Conservation (phyloP, 2,888 invertebrate genomes). For the Patella ulyssiponensis region DNA sequence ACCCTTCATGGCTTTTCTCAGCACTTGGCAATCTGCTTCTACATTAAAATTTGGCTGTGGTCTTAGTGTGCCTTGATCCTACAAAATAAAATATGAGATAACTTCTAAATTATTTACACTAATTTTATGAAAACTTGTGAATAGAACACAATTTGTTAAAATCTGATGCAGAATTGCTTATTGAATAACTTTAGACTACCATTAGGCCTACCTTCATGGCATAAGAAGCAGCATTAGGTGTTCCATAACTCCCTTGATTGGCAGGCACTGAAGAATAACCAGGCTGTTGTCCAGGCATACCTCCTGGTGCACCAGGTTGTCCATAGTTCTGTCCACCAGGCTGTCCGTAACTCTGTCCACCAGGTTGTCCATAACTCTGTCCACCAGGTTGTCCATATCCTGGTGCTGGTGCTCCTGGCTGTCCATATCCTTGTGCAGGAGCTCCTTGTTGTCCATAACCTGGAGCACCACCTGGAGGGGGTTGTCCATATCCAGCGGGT, state of each 20-base stretch:
- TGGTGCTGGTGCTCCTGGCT: slow-evolving; percentile 26
- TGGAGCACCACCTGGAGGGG: slow-evolving; percentile 25
- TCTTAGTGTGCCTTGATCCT: slow-evolving; percentile 65
- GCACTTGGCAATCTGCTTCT: slow-evolving; percentile 66
- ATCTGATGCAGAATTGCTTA: slow-evolving; percentile 16
- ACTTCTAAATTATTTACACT: slow-evolving; percentile 19
- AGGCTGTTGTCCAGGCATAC: neutral
- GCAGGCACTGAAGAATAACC: slow-evolving; percentile 29
- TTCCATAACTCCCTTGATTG: slow-evolving; percentile 14
- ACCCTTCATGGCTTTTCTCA: slow-evolving; percentile 71
- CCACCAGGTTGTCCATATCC: slow-evolving; percentile 26
- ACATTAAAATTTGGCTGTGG: slow-evolving; percentile 65
- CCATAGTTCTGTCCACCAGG: slow-evolving; percentile 26
- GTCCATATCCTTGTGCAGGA: slow-evolving; percentile 22
- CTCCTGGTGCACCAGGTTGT: slow-evolving; percentile 14
- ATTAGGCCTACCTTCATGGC: slow-evolving; percentile 38
- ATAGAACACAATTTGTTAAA: slow-evolving; percentile 7
- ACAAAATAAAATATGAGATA: slow-evolving; percentile 23
- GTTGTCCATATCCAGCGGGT: slow-evolving; percentile 7
- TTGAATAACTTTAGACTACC: neutral
- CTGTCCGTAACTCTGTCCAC: slow-evolving; percentile 17
- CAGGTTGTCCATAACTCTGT: slow-evolving; percentile 15
- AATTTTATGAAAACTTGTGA: slow-evolving; percentile 23
- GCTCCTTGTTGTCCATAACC: slow-evolving; percentile 36
- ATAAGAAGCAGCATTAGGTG: slow-evolving; percentile 35